A percentile compares a stretch with the other conserved stretches of the same genome.
Conservation (phyloP, 2,888 invertebrate genomes). For the Hypomecis atomaria region DNA sequence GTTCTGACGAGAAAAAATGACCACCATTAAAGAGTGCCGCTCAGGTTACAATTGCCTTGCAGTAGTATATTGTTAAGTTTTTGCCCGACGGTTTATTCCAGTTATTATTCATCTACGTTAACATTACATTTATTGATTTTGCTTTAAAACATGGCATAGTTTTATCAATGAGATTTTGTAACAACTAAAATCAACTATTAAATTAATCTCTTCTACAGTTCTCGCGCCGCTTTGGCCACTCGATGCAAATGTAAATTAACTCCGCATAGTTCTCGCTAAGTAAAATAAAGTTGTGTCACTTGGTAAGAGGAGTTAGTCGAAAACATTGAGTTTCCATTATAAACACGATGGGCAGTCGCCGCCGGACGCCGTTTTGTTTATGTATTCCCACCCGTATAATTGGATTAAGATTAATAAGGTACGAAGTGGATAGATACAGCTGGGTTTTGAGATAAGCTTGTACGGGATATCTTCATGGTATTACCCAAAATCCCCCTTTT, state of each 20-base stretch:
- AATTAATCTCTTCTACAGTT: not conserved
- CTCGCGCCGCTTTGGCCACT: slow-evolving; percentile 1
- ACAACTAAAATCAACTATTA: slow-evolving; percentile 1
- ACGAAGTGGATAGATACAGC: slow-evolving; percentile 33
- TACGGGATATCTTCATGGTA: slow-evolving; percentile 28
- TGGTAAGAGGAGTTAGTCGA: slow-evolving; percentile 23
- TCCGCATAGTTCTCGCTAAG: slow-evolving; percentile 22
- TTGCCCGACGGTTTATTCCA: too few relatives aligned
- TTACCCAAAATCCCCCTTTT: slow-evolving; percentile 25
- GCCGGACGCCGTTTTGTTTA: slow-evolving; percentile 32
- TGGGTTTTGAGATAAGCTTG: slow-evolving; percentile 28
- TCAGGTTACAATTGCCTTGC: too few relatives aligned
- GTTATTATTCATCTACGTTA: too few relatives aligned
- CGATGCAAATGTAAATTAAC: slow-evolving; percentile 24
- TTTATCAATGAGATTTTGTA: not conserved
- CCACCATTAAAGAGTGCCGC: too few relatives aligned
- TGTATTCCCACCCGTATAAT: slow-evolving; percentile 35
- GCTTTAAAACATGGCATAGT: too few relatives aligned
- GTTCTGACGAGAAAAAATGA: too few relatives aligned
- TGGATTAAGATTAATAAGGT: slow-evolving; percentile 38
- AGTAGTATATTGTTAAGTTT: too few relatives aligned
- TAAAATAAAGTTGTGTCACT: slow-evolving; percentile 29
- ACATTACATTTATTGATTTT: too few relatives aligned
- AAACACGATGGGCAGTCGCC: slow-evolving; percentile 25
- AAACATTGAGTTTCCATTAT: slow-evolving; percentile 34